These are phyloP conservation scores for Camelus bactrianus DNA, from an alignment of 2,113 vertebrate genomes.

Conservation along the genomic window DNA sequence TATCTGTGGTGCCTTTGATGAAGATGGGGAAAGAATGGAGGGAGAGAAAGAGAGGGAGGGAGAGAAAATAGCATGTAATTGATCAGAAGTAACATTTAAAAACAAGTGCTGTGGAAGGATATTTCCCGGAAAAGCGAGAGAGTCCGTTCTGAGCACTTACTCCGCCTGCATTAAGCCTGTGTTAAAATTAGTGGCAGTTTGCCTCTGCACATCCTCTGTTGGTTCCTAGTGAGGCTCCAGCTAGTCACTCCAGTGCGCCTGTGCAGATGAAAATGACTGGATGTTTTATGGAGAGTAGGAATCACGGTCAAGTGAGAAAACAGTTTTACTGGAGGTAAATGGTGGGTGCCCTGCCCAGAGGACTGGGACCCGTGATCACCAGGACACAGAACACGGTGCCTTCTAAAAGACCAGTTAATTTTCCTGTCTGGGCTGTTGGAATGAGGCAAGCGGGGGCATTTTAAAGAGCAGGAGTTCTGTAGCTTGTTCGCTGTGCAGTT, in stretches of 20 bases:
- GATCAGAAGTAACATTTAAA: conserved; percentile 84
- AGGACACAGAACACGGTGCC: background rate
- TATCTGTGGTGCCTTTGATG: conserved; percentile 79
- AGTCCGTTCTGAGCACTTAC: conserved; percentile 58
- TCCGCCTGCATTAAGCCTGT: conserved; percentile 75
- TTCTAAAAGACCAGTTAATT: conserved; percentile 45
- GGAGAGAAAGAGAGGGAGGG: background rate
- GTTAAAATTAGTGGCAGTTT: conserved; percentile 69
- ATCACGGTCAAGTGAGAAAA: conserved; percentile 47
- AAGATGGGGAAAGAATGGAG: conserved; percentile 48
- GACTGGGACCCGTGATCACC: background rate
- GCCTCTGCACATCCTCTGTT: conserved; percentile 57
- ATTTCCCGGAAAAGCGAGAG: conserved; percentile 80
- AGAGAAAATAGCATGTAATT: conserved; percentile 77
- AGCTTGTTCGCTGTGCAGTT: background rate
- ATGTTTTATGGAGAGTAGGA: conserved; percentile 56
- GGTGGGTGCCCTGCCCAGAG: background rate
- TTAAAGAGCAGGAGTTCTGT: conserved; percentile 47
- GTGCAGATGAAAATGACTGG: conserved; percentile 34
- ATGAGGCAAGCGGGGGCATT: background rate
- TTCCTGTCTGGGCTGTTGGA: background rate
- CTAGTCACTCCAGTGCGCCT: conserved; percentile 22
- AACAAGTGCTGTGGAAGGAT: conserved; percentile 79
- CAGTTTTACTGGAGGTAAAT: conserved; percentile 32
- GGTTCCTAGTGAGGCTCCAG: conserved; percentile 59